Evolutionary conservation across 2,888 invertebrate species (phyloP).

Genomic region (Perizoma flavofasciatum): DNA sequence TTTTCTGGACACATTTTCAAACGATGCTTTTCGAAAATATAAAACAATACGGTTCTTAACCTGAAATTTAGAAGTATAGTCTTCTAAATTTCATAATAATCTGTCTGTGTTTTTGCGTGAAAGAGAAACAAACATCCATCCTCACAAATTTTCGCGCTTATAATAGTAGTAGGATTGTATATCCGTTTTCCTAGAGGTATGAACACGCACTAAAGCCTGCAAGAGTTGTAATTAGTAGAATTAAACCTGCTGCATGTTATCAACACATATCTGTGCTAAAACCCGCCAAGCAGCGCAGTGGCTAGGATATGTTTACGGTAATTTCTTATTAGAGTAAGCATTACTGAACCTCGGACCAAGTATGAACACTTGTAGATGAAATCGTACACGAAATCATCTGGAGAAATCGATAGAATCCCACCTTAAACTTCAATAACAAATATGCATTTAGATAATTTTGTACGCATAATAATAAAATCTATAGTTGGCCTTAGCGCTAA

Average conservation of each 20-base stretch:
- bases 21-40: too few relatives aligned
- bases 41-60: too few relatives aligned
- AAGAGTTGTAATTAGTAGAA: constrained; percentile 5
- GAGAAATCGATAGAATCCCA: too few relatives aligned
- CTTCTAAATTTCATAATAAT: too few relatives aligned
- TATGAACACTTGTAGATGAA: neutral
- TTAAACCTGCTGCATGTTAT: constrained; percentile 3
- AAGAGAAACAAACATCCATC: too few relatives aligned
- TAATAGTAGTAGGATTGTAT: too few relatives aligned
- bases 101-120: neutral
- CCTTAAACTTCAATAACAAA: neutral
- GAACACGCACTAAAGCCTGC: neutral
- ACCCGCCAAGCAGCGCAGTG: neutral
- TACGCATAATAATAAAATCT: too few relatives aligned
- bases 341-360: neutral
- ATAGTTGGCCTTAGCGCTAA: too few relatives aligned
- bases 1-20: too few relatives aligned
- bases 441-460: too few relatives aligned
- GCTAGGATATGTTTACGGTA: neutral
- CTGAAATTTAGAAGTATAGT: too few relatives aligned
- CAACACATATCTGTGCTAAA: constrained; percentile 4
- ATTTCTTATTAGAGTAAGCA: constrained; percentile 1
- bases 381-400: neutral
- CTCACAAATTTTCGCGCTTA: too few relatives aligned
- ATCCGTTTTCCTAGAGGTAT: neutral